Conservation (phyloP, 2,797 vertebrate genomes). For the Ciconia nigra region DNA sequence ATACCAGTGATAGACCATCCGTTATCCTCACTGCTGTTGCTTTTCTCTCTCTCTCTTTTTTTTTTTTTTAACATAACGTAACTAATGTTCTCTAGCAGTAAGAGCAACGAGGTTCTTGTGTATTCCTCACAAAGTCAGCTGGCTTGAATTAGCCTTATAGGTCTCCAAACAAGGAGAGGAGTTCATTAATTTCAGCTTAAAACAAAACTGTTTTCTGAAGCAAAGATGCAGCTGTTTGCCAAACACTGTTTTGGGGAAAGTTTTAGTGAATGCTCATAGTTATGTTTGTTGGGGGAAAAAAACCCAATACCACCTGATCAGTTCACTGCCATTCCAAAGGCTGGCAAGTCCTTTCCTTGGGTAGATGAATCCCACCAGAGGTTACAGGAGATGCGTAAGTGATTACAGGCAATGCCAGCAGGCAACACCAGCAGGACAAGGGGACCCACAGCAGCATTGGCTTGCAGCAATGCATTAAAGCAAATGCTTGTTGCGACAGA, state of each 20-base stretch:
- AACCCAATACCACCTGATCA: fast-evolving
- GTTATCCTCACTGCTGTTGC: not conserved
- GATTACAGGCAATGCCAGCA: fast-evolving
- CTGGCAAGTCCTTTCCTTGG: not conserved
- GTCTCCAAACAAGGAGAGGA: not conserved
- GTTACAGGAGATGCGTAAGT: fast-evolving
- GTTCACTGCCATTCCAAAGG: not conserved
- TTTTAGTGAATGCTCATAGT: fast-evolving
- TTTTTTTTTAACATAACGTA: fast-evolving
- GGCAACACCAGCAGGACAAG: not conserved
- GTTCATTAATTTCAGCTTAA: not conserved
- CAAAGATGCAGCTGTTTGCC: fast-evolving
- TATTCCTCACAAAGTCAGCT: not conserved
- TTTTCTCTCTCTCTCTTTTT: not conserved
- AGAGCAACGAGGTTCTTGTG: fast-evolving
- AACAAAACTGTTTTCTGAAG: not conserved
- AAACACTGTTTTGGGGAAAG: fast-evolving
- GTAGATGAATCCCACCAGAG: not conserved
- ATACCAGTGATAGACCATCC: not conserved
- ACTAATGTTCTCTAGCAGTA: not conserved
- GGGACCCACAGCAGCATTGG: fast-evolving
- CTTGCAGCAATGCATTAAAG: fast-evolving
- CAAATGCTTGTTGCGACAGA: fast-evolving
- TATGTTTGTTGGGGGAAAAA: fast-evolving
- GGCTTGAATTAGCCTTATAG: not conserved